phyloP scores from a whole-genome alignment of 1,140 invertebrate genomes.

The Vollenhovia emeryi region DNA sequence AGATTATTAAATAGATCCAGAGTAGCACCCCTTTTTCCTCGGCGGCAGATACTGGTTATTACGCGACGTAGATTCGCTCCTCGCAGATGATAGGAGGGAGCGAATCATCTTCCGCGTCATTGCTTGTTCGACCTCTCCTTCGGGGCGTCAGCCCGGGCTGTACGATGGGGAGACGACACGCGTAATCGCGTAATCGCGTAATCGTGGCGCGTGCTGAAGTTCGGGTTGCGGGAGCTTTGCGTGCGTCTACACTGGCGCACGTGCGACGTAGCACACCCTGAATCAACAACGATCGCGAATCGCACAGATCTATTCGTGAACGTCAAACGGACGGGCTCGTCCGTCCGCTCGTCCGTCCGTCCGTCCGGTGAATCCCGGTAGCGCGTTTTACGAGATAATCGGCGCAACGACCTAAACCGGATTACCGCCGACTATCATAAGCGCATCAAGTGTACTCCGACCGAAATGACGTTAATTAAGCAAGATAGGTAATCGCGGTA shows the following conservation, averaged over 20 bases:
- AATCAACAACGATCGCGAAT: constrained; percentile 82
- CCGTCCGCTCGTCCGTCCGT: not conserved
- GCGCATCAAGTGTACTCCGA: constrained; percentile 38
- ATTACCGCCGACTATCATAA: constrained; percentile 55
- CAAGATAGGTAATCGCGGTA: not conserved
- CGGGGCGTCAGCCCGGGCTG: constrained; percentile 26
- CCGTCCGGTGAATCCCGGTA: constrained; percentile 40
- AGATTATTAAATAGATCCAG: not conserved
- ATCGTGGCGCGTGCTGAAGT: constrained; percentile 85
- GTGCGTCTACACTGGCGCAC: constrained; percentile 75
- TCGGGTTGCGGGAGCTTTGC: constrained; percentile 84
- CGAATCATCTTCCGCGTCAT: constrained; percentile 73
- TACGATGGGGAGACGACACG: constrained; percentile 81
- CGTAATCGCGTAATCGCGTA: constrained; percentile 86
- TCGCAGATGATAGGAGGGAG: not conserved
- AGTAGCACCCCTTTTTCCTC: not conserved
- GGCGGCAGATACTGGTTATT: constrained; percentile 51
- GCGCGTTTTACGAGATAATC: constrained; percentile 71
- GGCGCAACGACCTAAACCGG: constrained; percentile 57
- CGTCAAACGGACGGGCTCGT: constrained; percentile 55
- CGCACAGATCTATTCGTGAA: constrained; percentile 66
- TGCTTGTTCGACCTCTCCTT: constrained; percentile 66
- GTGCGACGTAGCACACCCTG: constrained; percentile 68
- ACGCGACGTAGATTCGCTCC: constrained; percentile 11
- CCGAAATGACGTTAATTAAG: constrained; percentile 57